A percentile compares a stretch with the other conserved stretches of the same genome.
phyloP scores from a whole-genome alignment of 2,797 vertebrate species.

The Ambastaia sidthimunki region DNA sequence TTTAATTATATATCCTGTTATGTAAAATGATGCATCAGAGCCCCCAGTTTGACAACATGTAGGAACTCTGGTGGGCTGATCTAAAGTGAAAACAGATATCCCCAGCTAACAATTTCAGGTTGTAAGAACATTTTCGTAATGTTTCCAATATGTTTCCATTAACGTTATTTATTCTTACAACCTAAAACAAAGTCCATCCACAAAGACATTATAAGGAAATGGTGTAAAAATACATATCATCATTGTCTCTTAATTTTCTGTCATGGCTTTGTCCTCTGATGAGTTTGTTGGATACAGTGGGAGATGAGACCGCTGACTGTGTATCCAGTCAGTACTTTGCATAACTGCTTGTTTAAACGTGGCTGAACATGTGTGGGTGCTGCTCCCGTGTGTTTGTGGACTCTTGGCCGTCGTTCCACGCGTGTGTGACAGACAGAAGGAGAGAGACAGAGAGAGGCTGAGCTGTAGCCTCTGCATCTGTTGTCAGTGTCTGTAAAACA shows the following conservation, averaged over 20 bases:
- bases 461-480: too few species aligned
- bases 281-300: neutral
- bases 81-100: too few species aligned
- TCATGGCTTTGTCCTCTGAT: neutral
- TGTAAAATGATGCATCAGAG: neutral
- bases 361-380: constrained; percentile 20
- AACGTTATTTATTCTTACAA: too few species aligned
- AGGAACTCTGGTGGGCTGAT: too few species aligned
- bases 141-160: too few species aligned
- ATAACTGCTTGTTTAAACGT: constrained; percentile 3
- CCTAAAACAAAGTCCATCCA: neutral
- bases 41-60: too few species aligned
- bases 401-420: constrained; percentile 14
- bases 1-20: neutral
- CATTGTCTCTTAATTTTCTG: neutral
- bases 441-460: constrained; percentile 4
- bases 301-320: neutral
- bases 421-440: constrained; percentile 12
- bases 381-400: neutral
- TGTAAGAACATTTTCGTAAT: too few species aligned
- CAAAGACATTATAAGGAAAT: neutral
- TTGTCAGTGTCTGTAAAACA: neutral
- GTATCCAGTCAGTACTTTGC: constrained; percentile 1
- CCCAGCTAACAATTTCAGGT: too few species aligned
- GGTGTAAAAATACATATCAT: neutral